phyloP scores from a whole-genome alignment of 2,888 invertebrate genomes.

The Apodemia mormo region DNA sequence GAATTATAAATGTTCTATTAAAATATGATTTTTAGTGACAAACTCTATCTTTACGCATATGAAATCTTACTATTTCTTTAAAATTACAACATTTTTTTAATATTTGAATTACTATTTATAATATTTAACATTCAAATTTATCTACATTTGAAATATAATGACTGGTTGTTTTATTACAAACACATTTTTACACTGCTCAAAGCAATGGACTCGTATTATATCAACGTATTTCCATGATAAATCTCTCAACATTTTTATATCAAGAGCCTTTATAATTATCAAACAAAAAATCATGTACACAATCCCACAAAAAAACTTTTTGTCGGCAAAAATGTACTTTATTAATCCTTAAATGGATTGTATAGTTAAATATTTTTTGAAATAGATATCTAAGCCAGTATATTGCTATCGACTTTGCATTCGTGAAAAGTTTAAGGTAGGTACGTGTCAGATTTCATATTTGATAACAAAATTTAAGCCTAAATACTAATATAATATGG shows the following conservation, averaged over 20 bases:
- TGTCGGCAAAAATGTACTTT: conserved; percentile 13
- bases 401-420: background rate
- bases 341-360: conserved; percentile 21
- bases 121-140: too few species aligned
- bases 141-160: background rate
- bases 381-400: background rate
- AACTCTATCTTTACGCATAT: too few species aligned
- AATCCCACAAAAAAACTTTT: conserved; percentile 15
- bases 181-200: background rate
- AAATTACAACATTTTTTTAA: background rate
- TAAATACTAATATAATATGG: too few species aligned
- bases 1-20: too few species aligned
- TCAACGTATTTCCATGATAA: conserved; percentile 7
- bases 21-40: too few species aligned
- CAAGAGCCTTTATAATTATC: conserved; percentile 14
- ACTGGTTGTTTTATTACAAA: background rate
- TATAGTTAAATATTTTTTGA: conserved; percentile 8
- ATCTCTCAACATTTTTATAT: conserved; percentile 10
- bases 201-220: background rate
- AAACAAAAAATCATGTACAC: conserved; percentile 10
- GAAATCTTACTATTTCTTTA: background rate
- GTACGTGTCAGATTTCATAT: too few species aligned
- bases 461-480: too few species aligned
- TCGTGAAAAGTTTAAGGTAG: too few species aligned
- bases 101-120: background rate